Evolutionary conservation across 1,140 invertebrate species (phyloP).

Genomic region (Drosophila sturtevanti): DNA sequence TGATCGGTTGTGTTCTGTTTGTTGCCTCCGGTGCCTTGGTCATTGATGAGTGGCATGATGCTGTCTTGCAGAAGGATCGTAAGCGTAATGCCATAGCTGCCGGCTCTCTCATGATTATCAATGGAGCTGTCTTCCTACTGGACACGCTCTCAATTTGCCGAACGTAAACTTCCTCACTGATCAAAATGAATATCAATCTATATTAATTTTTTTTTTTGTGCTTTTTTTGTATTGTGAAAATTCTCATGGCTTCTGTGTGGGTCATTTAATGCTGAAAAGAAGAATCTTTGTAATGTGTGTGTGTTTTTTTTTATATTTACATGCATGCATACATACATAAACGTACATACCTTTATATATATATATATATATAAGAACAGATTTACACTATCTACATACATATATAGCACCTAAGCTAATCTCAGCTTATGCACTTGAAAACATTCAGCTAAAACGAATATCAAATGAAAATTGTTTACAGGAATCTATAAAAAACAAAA

Average conservation of each 20-base stretch:
- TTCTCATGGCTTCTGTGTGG: constrained; percentile 57
- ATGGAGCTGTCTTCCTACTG: constrained; percentile 87
- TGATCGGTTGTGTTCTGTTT: constrained; percentile 88
- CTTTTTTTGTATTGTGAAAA: constrained; percentile 36
- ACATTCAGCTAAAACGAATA: constrained; percentile 36
- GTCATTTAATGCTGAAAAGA: constrained; percentile 33
- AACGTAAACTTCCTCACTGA: constrained; percentile 62
- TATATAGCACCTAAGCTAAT: constrained; percentile 53
- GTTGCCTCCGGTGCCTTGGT: constrained; percentile 88
- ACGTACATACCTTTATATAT: constrained; percentile 12
- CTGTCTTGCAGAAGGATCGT: constrained; percentile 63
- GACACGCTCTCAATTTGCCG: constrained; percentile 88
- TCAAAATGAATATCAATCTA: constrained; percentile 3
- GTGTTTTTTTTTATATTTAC: constrained; percentile 26
- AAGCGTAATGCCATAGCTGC: constrained; percentile 88
- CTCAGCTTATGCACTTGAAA: constrained; percentile 47
- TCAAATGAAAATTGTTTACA: constrained; percentile 63
- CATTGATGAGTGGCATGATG: constrained; percentile 83
- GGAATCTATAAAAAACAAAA: constrained; percentile 65
- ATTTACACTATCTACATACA: constrained; percentile 7
- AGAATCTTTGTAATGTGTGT: constrained; percentile 49
- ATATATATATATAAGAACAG: constrained; percentile 12
- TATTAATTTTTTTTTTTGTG: constrained; percentile 17
- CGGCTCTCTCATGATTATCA: constrained; percentile 88
- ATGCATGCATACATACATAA: not conserved